These are phyloP conservation scores for Heliornis fulica DNA, from an alignment of 2,113 vertebrate species.

Conservation along the genomic window DNA sequence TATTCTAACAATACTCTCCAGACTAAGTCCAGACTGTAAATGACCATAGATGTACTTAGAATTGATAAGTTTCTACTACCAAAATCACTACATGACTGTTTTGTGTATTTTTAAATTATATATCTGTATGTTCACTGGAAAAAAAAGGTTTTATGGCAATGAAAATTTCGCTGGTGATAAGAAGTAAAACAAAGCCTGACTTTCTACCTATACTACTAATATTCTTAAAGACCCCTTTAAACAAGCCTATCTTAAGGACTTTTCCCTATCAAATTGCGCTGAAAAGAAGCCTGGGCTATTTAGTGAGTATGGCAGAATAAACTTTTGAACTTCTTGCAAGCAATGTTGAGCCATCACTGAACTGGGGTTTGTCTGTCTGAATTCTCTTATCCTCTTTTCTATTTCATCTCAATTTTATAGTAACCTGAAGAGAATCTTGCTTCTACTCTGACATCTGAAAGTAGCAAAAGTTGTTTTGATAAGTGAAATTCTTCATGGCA, in stretches of 20 bases:
- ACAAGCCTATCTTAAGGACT: neutral
- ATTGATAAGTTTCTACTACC: neutral
- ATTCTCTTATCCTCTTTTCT: neutral
- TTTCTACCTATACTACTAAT: neutral
- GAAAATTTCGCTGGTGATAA: neutral
- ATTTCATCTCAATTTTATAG: neutral
- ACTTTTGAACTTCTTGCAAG: neutral
- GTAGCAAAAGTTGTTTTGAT: neutral
- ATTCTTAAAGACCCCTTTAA: neutral
- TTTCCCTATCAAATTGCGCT: neutral
- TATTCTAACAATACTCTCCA: neutral
- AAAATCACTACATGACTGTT: neutral
- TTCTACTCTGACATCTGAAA: neutral
- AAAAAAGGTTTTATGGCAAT: neutral
- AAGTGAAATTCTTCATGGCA: neutral
- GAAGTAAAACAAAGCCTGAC: neutral
- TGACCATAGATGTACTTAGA: neutral
- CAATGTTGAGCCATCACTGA: neutral
- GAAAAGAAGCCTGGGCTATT: neutral
- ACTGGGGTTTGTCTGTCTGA: neutral
- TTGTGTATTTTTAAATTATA: neutral
- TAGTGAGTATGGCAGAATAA: neutral
- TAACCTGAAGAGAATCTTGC: neutral
- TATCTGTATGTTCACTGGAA: neutral
- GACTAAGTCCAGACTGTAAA: neutral